phyloP scores from a whole-genome alignment of 2,797 vertebrate genomes.

The Pangasius sanitwongsei region DNA sequence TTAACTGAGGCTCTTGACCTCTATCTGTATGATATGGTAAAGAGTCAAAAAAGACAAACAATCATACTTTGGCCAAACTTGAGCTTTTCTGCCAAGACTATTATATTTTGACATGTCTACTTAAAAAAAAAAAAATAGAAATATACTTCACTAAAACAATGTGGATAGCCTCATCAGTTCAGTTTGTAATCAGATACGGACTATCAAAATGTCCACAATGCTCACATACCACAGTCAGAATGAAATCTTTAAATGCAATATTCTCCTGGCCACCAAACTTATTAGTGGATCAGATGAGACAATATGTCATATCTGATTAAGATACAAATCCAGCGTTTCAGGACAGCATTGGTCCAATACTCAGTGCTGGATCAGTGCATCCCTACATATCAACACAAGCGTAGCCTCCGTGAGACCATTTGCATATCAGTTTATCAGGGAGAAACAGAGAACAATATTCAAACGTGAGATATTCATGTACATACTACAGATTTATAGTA shows the following conservation, averaged over 20 bases:
- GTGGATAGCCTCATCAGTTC: background rate
- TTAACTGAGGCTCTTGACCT: background rate
- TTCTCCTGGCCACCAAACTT: background rate
- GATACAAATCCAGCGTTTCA: background rate
- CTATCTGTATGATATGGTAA: background rate
- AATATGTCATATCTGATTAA: background rate
- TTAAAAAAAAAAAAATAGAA: background rate
- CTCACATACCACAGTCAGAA: background rate
- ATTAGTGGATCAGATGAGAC: background rate
- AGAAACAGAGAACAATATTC: slow-evolving; percentile 8
- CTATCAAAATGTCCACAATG: background rate
- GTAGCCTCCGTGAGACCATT: background rate
- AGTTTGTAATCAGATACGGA: background rate
- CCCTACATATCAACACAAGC: background rate
- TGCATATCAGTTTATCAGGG: slow-evolving; percentile 1
- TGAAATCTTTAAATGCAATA: background rate
- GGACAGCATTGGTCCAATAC: background rate
- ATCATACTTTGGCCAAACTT: background rate
- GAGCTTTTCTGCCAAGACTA: background rate
- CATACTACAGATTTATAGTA: slow-evolving; percentile 3
- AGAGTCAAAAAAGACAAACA: background rate
- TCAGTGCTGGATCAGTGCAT: background rate
- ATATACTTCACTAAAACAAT: background rate
- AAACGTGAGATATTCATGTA: background rate
- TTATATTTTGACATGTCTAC: background rate